phyloP scores from a whole-genome alignment of 1,140 invertebrate species.

The Helicoverpa armigera region DNA sequence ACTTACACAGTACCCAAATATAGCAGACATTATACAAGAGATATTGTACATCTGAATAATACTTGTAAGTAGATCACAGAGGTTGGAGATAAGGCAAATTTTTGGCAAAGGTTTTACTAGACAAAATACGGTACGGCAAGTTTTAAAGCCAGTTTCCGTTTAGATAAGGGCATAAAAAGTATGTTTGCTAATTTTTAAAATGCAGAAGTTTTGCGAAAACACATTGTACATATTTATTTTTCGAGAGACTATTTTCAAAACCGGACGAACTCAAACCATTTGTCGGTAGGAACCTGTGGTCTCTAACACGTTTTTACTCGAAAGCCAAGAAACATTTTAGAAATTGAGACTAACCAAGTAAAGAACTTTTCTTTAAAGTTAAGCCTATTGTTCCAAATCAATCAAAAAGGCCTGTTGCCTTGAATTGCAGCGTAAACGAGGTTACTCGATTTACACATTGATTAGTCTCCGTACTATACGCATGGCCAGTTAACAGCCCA shows the following conservation, averaged over 20 bases:
- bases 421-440: conserved; percentile 13
- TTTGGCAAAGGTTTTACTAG: conserved; percentile 17
- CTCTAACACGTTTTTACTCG: not conserved
- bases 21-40: not conserved
- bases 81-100: conserved; percentile 13
- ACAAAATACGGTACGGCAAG: conserved; percentile 3
- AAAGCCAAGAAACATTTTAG: too few relatives aligned
- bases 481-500: conserved; percentile 14
- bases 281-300: too few relatives aligned
- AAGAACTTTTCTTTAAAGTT: too few relatives aligned
- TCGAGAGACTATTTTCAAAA: too few relatives aligned
- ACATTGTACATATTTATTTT: too few relatives aligned
- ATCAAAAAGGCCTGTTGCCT: not conserved
- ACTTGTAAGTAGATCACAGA: not conserved
- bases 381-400: not conserved
- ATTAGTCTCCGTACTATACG: conserved; percentile 13
- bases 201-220: not conserved
- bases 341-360: too few relatives aligned
- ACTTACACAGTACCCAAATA: not conserved
- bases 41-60: too few relatives aligned
- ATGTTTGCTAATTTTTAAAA: not conserved
- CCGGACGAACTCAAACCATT: not conserved
- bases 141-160: conserved; percentile 4
- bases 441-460: conserved; percentile 16
- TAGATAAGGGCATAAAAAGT: not conserved